Conservation (phyloP, 2,113 vertebrate genomes). For the Vireo altiloquus region DNA sequence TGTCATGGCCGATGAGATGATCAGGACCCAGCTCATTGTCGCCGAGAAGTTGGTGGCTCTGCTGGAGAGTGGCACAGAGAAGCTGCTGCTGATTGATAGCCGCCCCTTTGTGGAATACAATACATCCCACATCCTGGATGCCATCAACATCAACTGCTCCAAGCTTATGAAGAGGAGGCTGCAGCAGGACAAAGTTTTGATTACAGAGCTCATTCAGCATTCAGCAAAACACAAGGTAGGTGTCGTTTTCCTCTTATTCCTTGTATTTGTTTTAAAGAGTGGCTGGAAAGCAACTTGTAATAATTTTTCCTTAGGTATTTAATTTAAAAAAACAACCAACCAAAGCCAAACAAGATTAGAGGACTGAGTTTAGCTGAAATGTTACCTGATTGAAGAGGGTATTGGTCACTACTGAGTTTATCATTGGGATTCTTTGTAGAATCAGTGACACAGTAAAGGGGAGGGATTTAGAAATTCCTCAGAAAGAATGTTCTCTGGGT, state of each 20-base stretch:
- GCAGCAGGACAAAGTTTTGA: constrained; percentile 94
- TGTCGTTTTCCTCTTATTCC: background rate
- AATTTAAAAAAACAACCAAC: background rate
- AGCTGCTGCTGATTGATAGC: constrained; percentile 91
- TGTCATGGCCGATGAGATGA: constrained; percentile 79
- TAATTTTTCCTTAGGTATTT: background rate
- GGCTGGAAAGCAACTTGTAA: background rate
- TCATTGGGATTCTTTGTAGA: background rate
- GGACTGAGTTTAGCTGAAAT: background rate
- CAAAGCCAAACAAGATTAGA: background rate
- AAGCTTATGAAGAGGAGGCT: constrained; percentile 97
- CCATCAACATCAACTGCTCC: constrained; percentile 95
- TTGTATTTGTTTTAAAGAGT: background rate
- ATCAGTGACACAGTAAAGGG: background rate
- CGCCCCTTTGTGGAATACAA: constrained; percentile 96
- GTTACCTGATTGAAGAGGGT: background rate
- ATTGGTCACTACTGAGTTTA: background rate
- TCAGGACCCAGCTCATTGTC: constrained; percentile 73
- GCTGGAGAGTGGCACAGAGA: constrained; percentile 87
- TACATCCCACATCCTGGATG: constrained; percentile 90
- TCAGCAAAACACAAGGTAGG: constrained; percentile 90
- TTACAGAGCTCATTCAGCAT: constrained; percentile 92
- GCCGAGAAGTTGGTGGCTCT: constrained; percentile 86
- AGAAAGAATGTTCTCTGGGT: background rate
- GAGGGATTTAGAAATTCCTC: background rate